Evolutionary conservation across 2,797 vertebrate genomes (phyloP).

Genomic region (Myoxocephalus aenaeus): DNA sequence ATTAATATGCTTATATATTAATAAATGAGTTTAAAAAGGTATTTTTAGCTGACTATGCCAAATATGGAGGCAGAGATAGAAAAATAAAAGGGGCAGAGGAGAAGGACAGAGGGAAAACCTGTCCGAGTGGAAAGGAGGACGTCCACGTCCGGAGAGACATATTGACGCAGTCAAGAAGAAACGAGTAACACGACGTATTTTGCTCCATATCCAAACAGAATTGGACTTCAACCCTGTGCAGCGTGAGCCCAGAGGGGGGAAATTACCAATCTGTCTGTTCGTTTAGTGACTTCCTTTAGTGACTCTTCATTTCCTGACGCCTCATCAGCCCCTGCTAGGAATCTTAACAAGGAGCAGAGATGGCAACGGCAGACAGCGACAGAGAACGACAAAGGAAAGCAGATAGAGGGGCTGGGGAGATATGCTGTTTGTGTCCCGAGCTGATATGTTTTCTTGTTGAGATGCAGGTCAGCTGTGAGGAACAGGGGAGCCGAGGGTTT

Average conservation of each 20-base stretch:
- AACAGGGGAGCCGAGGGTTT: neutral
- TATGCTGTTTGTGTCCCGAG: neutral
- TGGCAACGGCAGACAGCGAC: constrained; percentile 13
- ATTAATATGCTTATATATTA: constrained; percentile 51
- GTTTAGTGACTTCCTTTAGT: constrained; percentile 67
- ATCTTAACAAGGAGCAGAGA: constrained; percentile 64
- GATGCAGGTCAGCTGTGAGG: constrained; percentile 31
- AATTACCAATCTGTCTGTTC: constrained; percentile 70
- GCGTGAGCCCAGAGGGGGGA: constrained; percentile 53
- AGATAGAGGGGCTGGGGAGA: neutral
- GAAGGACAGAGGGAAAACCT: constrained; percentile 24
- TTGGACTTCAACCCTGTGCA: constrained; percentile 49
- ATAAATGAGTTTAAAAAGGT: constrained; percentile 14
- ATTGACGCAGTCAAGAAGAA: constrained; percentile 43
- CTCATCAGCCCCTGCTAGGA: constrained; percentile 53
- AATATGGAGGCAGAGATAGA: constrained; percentile 4
- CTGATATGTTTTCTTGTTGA: constrained; percentile 1
- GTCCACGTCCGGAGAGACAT: constrained; percentile 28
- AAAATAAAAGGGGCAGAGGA: neutral
- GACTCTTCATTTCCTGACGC: constrained; percentile 53
- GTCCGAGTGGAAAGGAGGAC: constrained; percentile 27
- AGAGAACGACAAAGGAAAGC: constrained; percentile 29
- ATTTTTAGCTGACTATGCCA: constrained; percentile 58
- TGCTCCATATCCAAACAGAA: constrained; percentile 52
- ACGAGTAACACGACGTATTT: constrained; percentile 57